phyloP scores from a whole-genome alignment of 2,797 vertebrate genomes.

The Argyrosomus regius region DNA sequence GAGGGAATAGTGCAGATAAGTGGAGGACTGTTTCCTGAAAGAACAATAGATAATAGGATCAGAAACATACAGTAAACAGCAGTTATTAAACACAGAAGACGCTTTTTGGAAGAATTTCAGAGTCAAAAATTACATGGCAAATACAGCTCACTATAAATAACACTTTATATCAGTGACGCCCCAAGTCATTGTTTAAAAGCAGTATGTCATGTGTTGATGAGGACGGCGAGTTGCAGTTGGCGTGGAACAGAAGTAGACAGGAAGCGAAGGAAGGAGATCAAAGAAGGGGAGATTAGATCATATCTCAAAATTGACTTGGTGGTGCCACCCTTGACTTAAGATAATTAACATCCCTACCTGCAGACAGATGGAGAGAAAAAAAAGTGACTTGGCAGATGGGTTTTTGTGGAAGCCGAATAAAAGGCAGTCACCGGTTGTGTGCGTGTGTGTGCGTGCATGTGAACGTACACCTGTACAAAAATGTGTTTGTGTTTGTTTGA shows the following conservation, averaged over 20 bases:
- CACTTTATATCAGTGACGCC: conserved; percentile 46
- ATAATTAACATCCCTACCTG: conserved; percentile 69
- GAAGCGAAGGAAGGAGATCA: conserved; percentile 65
- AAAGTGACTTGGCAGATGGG: conserved; percentile 44
- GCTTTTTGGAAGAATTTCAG: conserved; percentile 53
- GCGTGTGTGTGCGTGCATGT: neutral
- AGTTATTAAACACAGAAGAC: conserved; percentile 62
- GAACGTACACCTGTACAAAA: neutral
- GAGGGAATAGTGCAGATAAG: conserved; percentile 57
- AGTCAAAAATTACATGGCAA: conserved; percentile 59
- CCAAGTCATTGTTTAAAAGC: conserved; percentile 47
- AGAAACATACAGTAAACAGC: conserved; percentile 67
- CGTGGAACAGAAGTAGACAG: conserved; percentile 57
- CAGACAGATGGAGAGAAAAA: conserved; percentile 47
- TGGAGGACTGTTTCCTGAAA: conserved; percentile 57
- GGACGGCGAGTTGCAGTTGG: conserved; percentile 37
- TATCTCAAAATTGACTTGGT: conserved; percentile 73
- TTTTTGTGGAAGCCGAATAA: conserved; percentile 38
- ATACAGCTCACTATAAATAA: conserved; percentile 59
- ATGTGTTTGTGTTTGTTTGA: conserved; percentile 35
- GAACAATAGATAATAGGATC: conserved; percentile 73
- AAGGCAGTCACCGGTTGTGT: conserved; percentile 2
- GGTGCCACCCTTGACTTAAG: conserved; percentile 73
- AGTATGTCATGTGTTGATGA: conserved; percentile 49
- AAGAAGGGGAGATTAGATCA: conserved; percentile 76